Percentiles rank a stretch among this genome's conserved stretches.
Conservation (phyloP, 2,888 invertebrate species). For the Catotricha subobsoleta region DNA sequence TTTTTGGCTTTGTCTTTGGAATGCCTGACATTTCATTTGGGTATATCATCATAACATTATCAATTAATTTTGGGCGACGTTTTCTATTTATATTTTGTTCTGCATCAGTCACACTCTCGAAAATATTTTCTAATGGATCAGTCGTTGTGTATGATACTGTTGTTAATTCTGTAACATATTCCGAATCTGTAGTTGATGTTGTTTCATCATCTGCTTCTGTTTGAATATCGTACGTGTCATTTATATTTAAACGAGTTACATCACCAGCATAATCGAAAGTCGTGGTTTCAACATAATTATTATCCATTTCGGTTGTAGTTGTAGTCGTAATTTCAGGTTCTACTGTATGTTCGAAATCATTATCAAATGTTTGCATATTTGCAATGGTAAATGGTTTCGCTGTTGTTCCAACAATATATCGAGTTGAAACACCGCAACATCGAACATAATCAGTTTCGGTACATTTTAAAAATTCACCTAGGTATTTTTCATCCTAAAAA, state of each 20-base stretch:
- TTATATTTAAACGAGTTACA: not conserved
- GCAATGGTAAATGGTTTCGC: not conserved
- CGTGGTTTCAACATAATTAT: not conserved
- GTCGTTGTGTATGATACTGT: too few relatives aligned
- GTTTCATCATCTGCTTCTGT: not conserved
- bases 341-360: not conserved
- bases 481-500: conserved; percentile 4
- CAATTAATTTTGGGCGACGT: not conserved
- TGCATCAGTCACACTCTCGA: too few relatives aligned
- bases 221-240: not conserved
- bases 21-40: conserved; percentile 8
- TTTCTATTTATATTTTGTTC: too few relatives aligned
- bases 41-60: conserved; percentile 1
- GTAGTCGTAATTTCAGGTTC: not conserved
- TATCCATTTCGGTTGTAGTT: not conserved
- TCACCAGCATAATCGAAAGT: not conserved
- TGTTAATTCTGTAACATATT: too few relatives aligned
- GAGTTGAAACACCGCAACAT: conserved; percentile 6
- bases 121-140: too few relatives aligned
- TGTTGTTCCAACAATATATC: not conserved
- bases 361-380: not conserved
- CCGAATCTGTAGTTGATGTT: not conserved
- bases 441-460: conserved; percentile 2
- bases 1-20: conserved; percentile 5
- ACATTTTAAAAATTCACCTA: conserved; percentile 4